Conservation (phyloP, 2,888 invertebrate species). For the Platycnemis pennipes region DNA sequence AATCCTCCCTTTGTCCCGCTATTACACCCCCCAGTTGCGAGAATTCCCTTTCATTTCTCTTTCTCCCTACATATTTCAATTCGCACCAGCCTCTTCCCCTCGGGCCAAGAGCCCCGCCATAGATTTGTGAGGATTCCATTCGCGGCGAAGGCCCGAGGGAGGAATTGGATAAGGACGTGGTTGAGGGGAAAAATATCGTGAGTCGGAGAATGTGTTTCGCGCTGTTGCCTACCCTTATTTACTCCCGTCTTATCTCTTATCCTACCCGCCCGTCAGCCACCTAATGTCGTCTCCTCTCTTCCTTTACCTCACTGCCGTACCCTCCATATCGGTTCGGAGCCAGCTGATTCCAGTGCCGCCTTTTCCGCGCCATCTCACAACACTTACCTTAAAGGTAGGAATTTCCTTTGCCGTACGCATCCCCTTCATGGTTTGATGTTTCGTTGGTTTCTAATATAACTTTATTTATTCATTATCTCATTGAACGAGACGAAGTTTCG, state of each 20-base stretch:
- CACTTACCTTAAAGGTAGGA: background rate
- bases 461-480: too few species aligned
- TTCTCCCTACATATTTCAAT: background rate
- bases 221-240: background rate
- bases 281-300: background rate
- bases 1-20: background rate
- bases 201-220: background rate
- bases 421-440: too few species aligned
- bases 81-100: background rate
- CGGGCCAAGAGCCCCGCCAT: background rate
- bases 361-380: background rate
- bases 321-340: background rate
- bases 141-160: background rate
- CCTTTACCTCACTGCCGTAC: background rate
- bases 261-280: background rate
- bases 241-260: background rate
- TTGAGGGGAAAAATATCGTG: background rate
- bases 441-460: too few species aligned
- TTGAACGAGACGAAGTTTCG: too few species aligned
- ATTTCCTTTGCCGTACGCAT: background rate
- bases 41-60: background rate
- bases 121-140: background rate
- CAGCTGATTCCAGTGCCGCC: background rate
- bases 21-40: background rate
- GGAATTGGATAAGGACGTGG: slow-evolving; percentile 1